Evolutionary conservation across 2,888 invertebrate genomes (phyloP).

Genomic region (Netelia inedita): DNA sequence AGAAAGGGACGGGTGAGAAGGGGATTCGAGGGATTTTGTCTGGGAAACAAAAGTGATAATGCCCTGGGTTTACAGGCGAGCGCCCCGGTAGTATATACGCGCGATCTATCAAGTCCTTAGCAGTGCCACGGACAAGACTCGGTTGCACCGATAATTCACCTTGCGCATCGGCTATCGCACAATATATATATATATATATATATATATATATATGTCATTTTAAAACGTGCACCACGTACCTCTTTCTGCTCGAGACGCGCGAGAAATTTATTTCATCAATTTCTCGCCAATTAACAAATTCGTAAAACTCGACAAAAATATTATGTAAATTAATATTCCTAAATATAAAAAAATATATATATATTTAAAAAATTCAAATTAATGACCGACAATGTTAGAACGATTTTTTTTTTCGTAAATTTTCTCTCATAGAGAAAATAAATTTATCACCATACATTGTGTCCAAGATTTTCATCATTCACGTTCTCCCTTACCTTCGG

Average conservation of each 20-base stretch:
- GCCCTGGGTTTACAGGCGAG: constrained; percentile 52
- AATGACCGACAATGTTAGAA: too few relatives aligned
- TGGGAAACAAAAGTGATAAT: constrained; percentile 67
- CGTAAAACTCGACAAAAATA: too few relatives aligned
- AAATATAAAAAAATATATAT: too few relatives aligned
- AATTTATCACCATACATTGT: not conserved
- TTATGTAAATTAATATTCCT: too few relatives aligned
- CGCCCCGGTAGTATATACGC: constrained; percentile 2
- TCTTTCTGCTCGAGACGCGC: not conserved
- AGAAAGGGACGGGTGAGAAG: constrained; percentile 4
- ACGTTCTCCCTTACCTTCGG: too few relatives aligned
- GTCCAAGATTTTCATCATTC: too few relatives aligned
- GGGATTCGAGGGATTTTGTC: constrained; percentile 35
- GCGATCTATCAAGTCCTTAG: constrained; percentile 53
- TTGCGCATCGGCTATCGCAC: not conserved
- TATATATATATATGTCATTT: constrained; percentile 25
- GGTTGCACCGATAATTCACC: not conserved
- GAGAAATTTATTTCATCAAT: not conserved
- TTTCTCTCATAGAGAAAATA: not conserved
- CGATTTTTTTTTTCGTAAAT: too few relatives aligned
- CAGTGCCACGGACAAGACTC: constrained; percentile 11
- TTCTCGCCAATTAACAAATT: too few relatives aligned
- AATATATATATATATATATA: not conserved
- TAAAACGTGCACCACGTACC: not conserved
- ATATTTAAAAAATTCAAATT: too few relatives aligned